phyloP scores from a whole-genome alignment of 2,113 vertebrate genomes.

The Synodontis membranacea region DNA sequence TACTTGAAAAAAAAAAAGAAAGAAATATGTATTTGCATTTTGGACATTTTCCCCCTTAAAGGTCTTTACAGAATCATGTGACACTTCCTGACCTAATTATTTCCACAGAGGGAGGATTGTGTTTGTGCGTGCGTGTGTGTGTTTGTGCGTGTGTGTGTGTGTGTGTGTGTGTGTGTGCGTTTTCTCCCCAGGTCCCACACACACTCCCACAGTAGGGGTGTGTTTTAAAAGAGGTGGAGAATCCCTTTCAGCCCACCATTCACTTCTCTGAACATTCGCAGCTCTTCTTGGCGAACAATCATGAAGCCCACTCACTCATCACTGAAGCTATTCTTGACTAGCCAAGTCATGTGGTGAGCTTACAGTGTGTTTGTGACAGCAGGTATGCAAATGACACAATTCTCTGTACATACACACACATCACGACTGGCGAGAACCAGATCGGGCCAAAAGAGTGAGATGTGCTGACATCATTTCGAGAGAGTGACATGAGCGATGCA shows the following conservation, averaged over 20 bases:
- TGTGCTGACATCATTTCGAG: conserved; percentile 45
- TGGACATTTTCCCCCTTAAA: conserved; percentile 28
- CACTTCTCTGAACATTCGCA: conserved; percentile 54
- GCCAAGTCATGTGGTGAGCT: conserved; percentile 10
- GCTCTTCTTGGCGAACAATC: conserved; percentile 25
- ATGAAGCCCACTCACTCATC: conserved; percentile 27
- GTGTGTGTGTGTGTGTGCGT: neutral
- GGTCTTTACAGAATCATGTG: conserved; percentile 52
- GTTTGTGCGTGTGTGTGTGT: neutral
- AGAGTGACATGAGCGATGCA: conserved; percentile 36
- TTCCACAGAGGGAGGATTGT: conserved; percentile 67
- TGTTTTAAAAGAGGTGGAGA: conserved; percentile 61
- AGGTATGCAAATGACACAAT: conserved; percentile 20
- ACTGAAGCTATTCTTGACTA: conserved; percentile 29
- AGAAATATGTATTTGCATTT: conserved; percentile 33
- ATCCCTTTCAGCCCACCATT: conserved; percentile 62
- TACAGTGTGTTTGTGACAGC: neutral
- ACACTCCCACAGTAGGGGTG: conserved; percentile 39
- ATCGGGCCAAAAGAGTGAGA: neutral
- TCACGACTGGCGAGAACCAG: neutral
- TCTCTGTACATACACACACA: conserved; percentile 21
- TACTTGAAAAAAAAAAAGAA: neutral
- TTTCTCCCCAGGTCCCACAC: conserved; percentile 55
- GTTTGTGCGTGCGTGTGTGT: neutral
- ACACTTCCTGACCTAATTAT: conserved; percentile 61